A percentile compares a stretch with the other conserved stretches of the same genome.
Evolutionary conservation across 2,797 vertebrate genomes (phyloP).

Genomic region (Hoplostethus mediterraneus): DNA sequence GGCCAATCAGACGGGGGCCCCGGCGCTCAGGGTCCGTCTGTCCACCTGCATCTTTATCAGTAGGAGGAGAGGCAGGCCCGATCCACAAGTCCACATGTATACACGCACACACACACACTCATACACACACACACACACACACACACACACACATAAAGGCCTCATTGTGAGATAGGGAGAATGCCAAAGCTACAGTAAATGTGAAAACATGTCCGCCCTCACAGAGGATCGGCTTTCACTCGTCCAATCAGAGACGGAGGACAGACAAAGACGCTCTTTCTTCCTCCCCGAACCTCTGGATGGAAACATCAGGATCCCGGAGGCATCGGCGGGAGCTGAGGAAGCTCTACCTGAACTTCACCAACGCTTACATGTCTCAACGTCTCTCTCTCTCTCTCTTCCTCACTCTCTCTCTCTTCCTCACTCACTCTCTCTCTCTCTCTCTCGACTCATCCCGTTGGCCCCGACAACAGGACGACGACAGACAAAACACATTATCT

Average conservation of each 20-base stretch:
- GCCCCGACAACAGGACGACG: neutral
- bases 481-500: constrained; percentile 56
- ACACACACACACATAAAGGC: constrained; percentile 60
- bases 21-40: neutral
- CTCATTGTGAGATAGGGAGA: constrained; percentile 74
- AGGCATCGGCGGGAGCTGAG: constrained; percentile 8
- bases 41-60: constrained; percentile 71
- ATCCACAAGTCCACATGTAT: neutral
- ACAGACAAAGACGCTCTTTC: constrained; percentile 72
- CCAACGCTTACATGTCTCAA: neutral
- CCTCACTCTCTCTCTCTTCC: neutral
- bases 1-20: constrained; percentile 34
- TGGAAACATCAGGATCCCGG: constrained; percentile 41
- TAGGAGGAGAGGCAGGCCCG: constrained; percentile 17
- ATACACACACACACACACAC: constrained; percentile 17
- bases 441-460: neutral
- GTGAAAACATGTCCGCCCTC: constrained; percentile 72
- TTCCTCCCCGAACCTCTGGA: constrained; percentile 46
- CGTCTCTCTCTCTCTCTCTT: neutral
- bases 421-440: neutral
- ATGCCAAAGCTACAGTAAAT: constrained; percentile 65
- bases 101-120: neutral
- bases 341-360: constrained; percentile 35
- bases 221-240: constrained; percentile 71
- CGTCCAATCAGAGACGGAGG: constrained; percentile 48